Conservation (phyloP, 2,888 invertebrate species). For the Tuta absoluta region DNA sequence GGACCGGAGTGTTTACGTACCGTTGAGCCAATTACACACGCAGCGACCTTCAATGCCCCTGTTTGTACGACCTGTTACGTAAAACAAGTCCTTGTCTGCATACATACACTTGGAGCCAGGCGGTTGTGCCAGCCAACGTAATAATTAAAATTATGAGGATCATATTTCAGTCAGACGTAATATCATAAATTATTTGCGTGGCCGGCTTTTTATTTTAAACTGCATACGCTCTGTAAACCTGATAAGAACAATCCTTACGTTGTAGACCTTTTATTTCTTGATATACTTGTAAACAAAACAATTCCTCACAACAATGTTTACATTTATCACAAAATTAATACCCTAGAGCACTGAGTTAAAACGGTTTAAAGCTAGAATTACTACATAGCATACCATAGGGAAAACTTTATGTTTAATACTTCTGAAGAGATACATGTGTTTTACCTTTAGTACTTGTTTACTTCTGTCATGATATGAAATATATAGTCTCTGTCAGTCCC, state of each 20-base stretch:
- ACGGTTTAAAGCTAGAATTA: not conserved
- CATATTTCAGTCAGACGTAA: conserved; percentile 1
- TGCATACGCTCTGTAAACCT: not conserved
- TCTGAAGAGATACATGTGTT: no score
- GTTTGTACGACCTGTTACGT: conserved; percentile 33
- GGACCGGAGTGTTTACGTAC: conserved; percentile 57
- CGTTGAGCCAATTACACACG: conserved; percentile 57
- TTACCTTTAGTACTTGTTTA: no score
- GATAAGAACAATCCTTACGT: not conserved
- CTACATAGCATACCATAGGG: not conserved
- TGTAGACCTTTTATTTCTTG: no score
- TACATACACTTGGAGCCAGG: conserved; percentile 17
- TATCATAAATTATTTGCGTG: not conserved
- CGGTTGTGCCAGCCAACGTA: conserved; percentile 20
- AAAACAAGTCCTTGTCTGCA: conserved; percentile 20
- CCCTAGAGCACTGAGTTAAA: not conserved
- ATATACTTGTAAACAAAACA: no score
- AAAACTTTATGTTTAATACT: no score
- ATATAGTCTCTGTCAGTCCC: no score
- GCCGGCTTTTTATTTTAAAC: not conserved
- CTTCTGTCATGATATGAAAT: no score
- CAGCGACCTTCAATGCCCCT: conserved; percentile 53
- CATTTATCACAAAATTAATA: no score
- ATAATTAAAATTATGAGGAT: conserved; percentile 2
- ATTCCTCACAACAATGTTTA: no score